phyloP scores from a whole-genome alignment of 2,888 invertebrate genomes.

The Thereva unica region DNA sequence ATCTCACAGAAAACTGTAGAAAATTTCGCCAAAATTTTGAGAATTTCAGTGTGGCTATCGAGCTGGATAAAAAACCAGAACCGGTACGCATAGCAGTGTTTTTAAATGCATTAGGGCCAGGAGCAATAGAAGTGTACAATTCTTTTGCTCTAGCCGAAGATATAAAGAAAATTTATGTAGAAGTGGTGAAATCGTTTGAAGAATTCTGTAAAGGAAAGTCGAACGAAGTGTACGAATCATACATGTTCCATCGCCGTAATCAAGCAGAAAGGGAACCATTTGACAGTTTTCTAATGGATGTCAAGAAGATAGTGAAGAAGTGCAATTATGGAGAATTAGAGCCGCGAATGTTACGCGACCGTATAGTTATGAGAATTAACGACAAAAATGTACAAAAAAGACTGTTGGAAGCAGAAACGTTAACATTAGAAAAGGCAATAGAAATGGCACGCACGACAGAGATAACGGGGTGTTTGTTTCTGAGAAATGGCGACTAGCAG shows the following conservation, averaged over 20 bases:
- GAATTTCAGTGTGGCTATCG: background rate
- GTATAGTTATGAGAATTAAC: background rate
- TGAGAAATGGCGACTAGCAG: background rate
- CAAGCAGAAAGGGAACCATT: background rate
- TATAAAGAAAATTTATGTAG: background rate
- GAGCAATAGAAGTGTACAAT: constrained; percentile 9
- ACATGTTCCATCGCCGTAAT: background rate
- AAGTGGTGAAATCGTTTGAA: constrained; percentile 1
- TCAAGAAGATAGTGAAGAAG: background rate
- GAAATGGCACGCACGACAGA: constrained; percentile 6
- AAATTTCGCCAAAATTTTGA: constrained; percentile 12
- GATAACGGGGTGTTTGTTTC: too few species aligned
- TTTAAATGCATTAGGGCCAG: background rate
- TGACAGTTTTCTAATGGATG: background rate
- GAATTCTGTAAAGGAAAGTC: constrained; percentile 11
- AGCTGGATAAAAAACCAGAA: background rate
- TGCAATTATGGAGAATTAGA: constrained; percentile 1
- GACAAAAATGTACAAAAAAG: constrained; percentile 1
- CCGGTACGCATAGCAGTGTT: constrained; percentile 13
- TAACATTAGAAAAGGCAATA: constrained; percentile 1
- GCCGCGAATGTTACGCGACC: background rate
- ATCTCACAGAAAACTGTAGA: constrained; percentile 3
- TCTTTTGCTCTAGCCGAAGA: background rate
- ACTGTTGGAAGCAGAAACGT: background rate
- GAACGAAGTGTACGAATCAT: constrained; percentile 9